phyloP scores from a whole-genome alignment of 1,140 invertebrate genomes.

The Eumeta japonica region DNA sequence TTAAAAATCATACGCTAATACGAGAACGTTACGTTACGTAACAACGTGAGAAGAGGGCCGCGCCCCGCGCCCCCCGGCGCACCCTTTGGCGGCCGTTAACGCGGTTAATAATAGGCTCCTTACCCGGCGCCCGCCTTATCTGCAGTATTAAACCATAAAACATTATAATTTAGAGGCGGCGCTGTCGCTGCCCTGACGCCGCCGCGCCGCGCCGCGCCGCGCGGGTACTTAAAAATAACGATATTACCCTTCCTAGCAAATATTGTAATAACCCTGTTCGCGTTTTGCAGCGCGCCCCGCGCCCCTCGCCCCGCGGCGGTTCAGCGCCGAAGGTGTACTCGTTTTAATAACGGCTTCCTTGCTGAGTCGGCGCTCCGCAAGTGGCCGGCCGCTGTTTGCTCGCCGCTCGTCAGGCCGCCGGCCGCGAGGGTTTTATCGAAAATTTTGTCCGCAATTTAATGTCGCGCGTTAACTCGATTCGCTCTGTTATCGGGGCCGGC shows the following conservation, averaged over 20 bases:
- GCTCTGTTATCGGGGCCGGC: background rate
- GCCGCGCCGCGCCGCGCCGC: slow-evolving; percentile 26
- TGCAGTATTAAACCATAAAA: slow-evolving; percentile 57
- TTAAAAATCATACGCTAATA: slow-evolving; percentile 25
- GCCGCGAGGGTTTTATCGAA: background rate
- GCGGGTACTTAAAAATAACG: slow-evolving; percentile 50
- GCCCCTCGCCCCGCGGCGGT: background rate
- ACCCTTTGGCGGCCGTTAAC: slow-evolving; percentile 28
- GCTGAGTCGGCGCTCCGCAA: background rate
- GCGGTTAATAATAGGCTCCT: slow-evolving; percentile 52
- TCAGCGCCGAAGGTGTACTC: background rate
- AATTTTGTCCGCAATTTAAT: background rate
- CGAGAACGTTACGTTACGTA: background rate
- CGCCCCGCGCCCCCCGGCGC: slow-evolving; percentile 3
- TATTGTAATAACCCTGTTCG: slow-evolving; percentile 36
- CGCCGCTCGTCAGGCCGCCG: background rate
- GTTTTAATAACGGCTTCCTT: background rate
- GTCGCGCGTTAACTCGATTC: background rate
- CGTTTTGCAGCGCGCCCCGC: background rate
- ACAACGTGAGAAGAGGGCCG: background rate
- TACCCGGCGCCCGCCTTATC: slow-evolving; percentile 43
- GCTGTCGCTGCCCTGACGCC: slow-evolving; percentile 27
- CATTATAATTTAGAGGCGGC: slow-evolving; percentile 51
- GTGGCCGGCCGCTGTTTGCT: background rate
- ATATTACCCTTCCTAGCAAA: slow-evolving; percentile 32